Base-by-base conservation (phyloP, 2,113 vertebrate genomes). In the Aspidoscelis tigris region DNA sequence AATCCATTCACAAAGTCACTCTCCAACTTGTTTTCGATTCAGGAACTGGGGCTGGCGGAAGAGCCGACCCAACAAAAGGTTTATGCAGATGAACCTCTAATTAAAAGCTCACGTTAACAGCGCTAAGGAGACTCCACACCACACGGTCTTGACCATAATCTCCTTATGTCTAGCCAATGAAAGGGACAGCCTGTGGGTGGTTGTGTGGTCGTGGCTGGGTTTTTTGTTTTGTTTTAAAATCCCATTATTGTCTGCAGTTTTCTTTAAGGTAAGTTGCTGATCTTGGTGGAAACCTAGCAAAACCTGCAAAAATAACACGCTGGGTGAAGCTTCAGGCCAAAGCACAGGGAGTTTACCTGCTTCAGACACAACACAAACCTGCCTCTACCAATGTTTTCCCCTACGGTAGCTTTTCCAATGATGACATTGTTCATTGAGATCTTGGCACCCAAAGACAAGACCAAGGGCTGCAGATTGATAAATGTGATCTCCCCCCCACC, bases 101-200 rank as follows among this genome's bases (percentile, higher is more conserved):
- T 70, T 88, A 71, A 55, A 82, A 88, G 65, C 33, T 33, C 65
- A 9, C 22, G 21, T 33, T 83, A 76, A 73, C 5, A 0, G 16
- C 53, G 6, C 41, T 21, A 64, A 47, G 66, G 41, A 74, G 71
- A 65, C 39, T 9, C 6, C 22, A n/a, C 50, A n/a, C 82, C 74
- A 70, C 55, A 70, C 50, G 74, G 64, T 70, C 66, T 61, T n/a
- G 8, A 50, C 3, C 26, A 21, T 78, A 33, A 64, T 78, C 76
- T 50, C 76, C 83, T 84, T 61, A 47, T 44, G 39, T 47, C 43
- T 53, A 33, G 26, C 44, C 72, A 76, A 82, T 14, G 5, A 73
- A 61, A 78, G 69, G 41, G 1, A 3, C n/a, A 44, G 22, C 75
- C 26, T 22, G 43, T 5, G 26, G 22, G 47, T 9, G 5, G 47